Base-by-base conservation (phyloP, 2,797 vertebrate genomes). In the Dendrocincla fuliginosa region DNA sequence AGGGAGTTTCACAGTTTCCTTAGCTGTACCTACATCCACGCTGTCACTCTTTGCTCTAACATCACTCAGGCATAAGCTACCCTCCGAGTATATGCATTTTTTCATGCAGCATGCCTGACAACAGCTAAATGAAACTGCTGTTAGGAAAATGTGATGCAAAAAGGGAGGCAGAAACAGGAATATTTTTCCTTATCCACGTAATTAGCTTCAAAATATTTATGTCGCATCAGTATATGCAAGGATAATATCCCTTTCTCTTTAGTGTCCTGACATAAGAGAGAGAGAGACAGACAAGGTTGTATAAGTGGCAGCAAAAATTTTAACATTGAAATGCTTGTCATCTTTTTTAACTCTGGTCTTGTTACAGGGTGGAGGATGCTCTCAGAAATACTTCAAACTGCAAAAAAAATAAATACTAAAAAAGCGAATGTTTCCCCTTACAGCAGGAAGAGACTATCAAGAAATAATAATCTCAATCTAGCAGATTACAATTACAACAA, bases 91-190 rank as follows among this genome's bases (percentile, higher is more conserved):
- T 4, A 46, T 0, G 1, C 5, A 2, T 1, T 73, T 84, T 92
- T 93, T 89, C 8, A 50, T 47, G 24, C 56, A 41, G 37, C 37
- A 13, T 30, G 70, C 35, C 71, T 61, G 64, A 89, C 35, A 68
- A 60, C 50, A 70, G 50, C 71, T 71, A 69, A 91, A 73, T 16
- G 49, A 91, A 78, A 33, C 39, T 82, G 65, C 71, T 81, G 35
- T 68, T 82, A 93, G 77, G 73, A 89, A 90, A 95, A 80, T 18
- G 39, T 67, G 61, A 77, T 79, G 87, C 37, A 68, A 73, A 94
- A 84, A 82, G 44, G 12, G 32, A 63, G n/a, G 32, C 1, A 2
- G 57, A 64, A 61, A 75, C 19, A 16, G 46, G 37, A 91, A 71
- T 1, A 1, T 56, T 95, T 70, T 77, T 57, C 32, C 84, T 91